Evolutionary conservation across 1,140 invertebrate species (phyloP), one percentile per base, ranked within the genome.

Genomic region (Drosophila virilis): DNA sequence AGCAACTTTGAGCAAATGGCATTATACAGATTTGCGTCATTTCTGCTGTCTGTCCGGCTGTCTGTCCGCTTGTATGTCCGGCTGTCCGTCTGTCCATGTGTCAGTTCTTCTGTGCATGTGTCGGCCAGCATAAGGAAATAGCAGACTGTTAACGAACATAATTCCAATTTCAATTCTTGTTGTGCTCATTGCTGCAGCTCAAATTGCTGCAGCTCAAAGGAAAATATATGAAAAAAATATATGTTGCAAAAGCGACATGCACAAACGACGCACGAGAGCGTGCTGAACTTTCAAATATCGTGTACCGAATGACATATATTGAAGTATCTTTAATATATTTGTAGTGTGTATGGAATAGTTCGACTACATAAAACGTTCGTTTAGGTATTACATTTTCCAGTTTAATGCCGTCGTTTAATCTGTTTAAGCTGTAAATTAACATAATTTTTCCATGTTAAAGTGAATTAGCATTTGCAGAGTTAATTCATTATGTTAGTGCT

Each of bases 1-100:
- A 89, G 83, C 83, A 88, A 75, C 73, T 83, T 81, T 69, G 79
- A 89, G 77, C 72, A 79, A 89, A 83, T 71, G 75, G 76, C 60
- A 79, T 79, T 79, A 83, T 89, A 89, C 54, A 74, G 83, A 88
- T 88, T 89, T 88, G 83, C 83, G 83, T 88, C 83, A 88, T 86
- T 86, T 88, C 83, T 64, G 71, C 69, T 67, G 40, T 68, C 54
- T 37, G 45, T 65, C 38, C 13, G 40, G 9, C 40, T 38, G 42
- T 52, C 61, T 43, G 33, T 64, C 46, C 7, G 32, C 8, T 32
- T 17, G 37, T 68, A 1, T 58, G 64, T 48, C 40, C 38, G 17
- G 4, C 32, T 57, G 33, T 50, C 10, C 33, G 28, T 28, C 7
- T 32, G 13, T 45, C 6, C 33, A n/a, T 50, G 28, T 52, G 38